Evolutionary conservation across 2,797 vertebrate species (phyloP), one percentile per base, ranked within the genome.

Genomic region (Discoglossus pictus): DNA sequence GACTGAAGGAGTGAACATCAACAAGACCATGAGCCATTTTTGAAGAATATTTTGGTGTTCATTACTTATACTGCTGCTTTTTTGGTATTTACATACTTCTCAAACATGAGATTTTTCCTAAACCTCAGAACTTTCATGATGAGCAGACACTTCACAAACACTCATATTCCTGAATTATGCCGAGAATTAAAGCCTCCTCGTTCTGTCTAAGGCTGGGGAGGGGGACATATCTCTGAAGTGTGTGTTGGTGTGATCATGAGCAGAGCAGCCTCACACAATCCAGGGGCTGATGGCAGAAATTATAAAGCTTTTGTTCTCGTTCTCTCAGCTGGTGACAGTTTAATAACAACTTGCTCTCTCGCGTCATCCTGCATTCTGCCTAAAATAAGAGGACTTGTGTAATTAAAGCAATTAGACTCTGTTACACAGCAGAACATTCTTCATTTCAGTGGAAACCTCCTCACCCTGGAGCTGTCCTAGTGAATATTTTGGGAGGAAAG

Each of bases 351-450:
- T 44, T 81, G 77, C 0, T 5, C 71, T 79, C 48, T 17, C 44
- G 73, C 77, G 79, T 68, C 56, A 72, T 82, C 76, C 65, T 1
- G 25, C 61, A 52, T 77, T 74, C 65, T 81, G 69, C 81, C 15
- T 2, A 81, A 83, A 83, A 77, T 72, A 83, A 78, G 79, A 74
- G 73, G 69, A 79, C 73, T 50, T 72, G 65, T 60, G 35, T 61
- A 80, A 87, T 88, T 89, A 87, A 83, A 83, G 73, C 82, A 76
- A 83, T 83, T 80, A 79, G 48, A 77, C 76, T 75, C 66, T 66
- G 80, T 82, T 80, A 68, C 69, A 74, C 27, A 76, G 53, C 72
- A 64, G 77, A 79, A 78, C 71, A 74, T 77, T 75, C 65, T 31
- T 54, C 36, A 48, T 38, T 50, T 58, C 48, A 36, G 65, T 61